Conservation (phyloP, 2,888 invertebrate species). For the Colostygia pectinataria region DNA sequence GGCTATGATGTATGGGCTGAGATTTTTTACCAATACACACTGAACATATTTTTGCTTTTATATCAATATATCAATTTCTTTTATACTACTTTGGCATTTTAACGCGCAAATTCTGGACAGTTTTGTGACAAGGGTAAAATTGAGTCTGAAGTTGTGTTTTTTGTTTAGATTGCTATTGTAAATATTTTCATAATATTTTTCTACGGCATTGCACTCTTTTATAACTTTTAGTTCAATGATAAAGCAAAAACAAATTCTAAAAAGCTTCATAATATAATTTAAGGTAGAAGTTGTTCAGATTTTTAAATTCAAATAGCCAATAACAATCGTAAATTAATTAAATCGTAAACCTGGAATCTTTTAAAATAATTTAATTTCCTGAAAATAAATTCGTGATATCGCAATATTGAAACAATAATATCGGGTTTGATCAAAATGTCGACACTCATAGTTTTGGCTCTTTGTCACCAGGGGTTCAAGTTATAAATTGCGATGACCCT, state of each 20-base stretch:
- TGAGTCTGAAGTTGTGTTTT: neutral
- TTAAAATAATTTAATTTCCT: too few species aligned
- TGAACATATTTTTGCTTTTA: conserved; percentile 82
- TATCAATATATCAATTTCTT: conserved; percentile 79
- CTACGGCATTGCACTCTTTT: neutral
- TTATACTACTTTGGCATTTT: conserved; percentile 63
- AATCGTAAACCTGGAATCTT: too few species aligned
- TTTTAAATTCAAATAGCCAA: too few species aligned
- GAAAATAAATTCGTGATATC: too few species aligned
- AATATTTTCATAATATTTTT: too few species aligned
- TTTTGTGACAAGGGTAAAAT: conserved; percentile 50
- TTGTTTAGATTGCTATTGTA: neutral
- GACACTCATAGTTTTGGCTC: conserved; percentile 54
- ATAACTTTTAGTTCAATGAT: neutral
- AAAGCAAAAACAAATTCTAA: too few species aligned
- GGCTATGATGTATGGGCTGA: conserved; percentile 79
- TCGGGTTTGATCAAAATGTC: conserved; percentile 47
- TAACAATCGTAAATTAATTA: too few species aligned
- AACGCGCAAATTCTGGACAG: conserved; percentile 49
- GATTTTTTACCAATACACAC: conserved; percentile 72
- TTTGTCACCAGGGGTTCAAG: conserved; percentile 59
- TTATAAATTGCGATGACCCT: conserved; percentile 72
- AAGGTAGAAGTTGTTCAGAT: too few species aligned
- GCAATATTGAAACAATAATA: too few species aligned
- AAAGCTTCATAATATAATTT: too few species aligned